These are phyloP conservation scores for Gasteruption jaculator DNA, from an alignment of 2,888 invertebrate genomes.

Conservation along the genomic window DNA sequence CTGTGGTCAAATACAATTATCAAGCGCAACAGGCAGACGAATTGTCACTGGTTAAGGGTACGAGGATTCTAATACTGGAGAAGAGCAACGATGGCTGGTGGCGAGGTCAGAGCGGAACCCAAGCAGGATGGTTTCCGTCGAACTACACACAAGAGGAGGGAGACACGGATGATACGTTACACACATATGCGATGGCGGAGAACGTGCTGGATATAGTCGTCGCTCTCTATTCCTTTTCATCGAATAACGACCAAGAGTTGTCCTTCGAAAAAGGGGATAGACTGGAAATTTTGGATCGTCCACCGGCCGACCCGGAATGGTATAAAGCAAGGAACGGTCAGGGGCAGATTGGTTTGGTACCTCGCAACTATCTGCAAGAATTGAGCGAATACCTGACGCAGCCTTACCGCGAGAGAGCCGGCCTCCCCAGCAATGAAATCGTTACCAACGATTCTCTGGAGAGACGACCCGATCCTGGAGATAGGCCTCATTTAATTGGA, in stretches of 20 bases:
- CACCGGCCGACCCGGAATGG: slow-evolving; percentile 98
- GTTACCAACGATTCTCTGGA: slow-evolving; percentile 53
- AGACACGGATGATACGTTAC: slow-evolving; percentile 80
- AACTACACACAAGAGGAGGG: slow-evolving; percentile 95
- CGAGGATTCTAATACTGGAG: slow-evolving; percentile 89
- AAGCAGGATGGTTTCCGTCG: slow-evolving; percentile 93
- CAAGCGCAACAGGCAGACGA: slow-evolving; percentile 96
- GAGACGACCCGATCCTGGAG: slow-evolving; percentile 54
- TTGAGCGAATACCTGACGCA: slow-evolving; percentile 84
- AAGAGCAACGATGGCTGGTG: slow-evolving; percentile 98
- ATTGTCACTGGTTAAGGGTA: slow-evolving; percentile 89
- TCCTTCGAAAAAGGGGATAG: slow-evolving; percentile 96
- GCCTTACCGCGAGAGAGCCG: slow-evolving; percentile 65
- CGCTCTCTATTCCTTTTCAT: slow-evolving; percentile 89
- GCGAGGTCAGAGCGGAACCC: slow-evolving; percentile 79
- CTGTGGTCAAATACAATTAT: slow-evolving; percentile 94
- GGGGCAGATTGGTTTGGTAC: slow-evolving; percentile 92
- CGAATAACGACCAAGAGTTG: slow-evolving; percentile 92
- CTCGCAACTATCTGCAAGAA: slow-evolving; percentile 91
- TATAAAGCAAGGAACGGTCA: slow-evolving; percentile 90
- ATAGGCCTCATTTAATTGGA: slow-evolving; percentile 68
- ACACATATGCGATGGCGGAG: slow-evolving; percentile 92
- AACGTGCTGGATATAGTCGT: slow-evolving; percentile 95
- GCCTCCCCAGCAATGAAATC: slow-evolving; percentile 40
- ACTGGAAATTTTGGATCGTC: slow-evolving; percentile 92